Evolutionary conservation across 2,888 invertebrate genomes (phyloP).

Genomic region (Nomada ruficornis): DNA sequence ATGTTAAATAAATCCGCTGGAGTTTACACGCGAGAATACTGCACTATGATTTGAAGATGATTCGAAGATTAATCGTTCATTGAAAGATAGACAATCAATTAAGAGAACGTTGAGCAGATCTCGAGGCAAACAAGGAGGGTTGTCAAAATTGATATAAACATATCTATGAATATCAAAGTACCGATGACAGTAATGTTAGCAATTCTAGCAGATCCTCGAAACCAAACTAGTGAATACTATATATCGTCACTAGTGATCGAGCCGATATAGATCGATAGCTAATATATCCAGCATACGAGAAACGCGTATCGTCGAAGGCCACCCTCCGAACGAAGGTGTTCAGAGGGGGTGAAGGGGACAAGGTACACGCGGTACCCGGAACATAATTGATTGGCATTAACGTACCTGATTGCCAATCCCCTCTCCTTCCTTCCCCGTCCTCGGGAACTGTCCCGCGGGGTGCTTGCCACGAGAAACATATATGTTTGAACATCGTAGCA

Average conservation of each 20-base stretch:
- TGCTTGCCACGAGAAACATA: slow-evolving; percentile 56
- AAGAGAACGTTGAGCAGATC: neutral
- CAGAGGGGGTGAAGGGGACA: slow-evolving; percentile 14
- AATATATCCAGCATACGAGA: slow-evolving; percentile 69
- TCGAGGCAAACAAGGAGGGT: neutral
- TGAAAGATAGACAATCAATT: neutral
- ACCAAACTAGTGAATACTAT: slow-evolving; percentile 5
- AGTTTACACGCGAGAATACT: too few species aligned
- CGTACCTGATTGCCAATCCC: slow-evolving; percentile 81
- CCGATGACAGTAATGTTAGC: slow-evolving; percentile 28
- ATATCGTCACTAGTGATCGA: slow-evolving; percentile 20
- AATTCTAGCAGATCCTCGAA: neutral
- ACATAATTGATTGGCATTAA: slow-evolving; percentile 84
- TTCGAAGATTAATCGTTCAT: too few species aligned
- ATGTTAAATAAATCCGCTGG: too few species aligned
- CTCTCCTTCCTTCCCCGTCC: slow-evolving; percentile 33
- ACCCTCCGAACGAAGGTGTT: slow-evolving; percentile 57
- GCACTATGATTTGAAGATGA: too few species aligned
- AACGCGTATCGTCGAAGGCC: slow-evolving; percentile 72
- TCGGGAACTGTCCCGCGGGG: slow-evolving; percentile 67
- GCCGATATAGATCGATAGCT: slow-evolving; percentile 74
- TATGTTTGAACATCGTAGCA: slow-evolving; percentile 69
- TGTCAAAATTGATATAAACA: neutral
- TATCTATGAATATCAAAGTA: slow-evolving; percentile 6
- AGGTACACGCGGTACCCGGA: slow-evolving; percentile 68